phyloP scores from a whole-genome alignment of 1,140 invertebrate species.

The Platyscapa corneri region DNA sequence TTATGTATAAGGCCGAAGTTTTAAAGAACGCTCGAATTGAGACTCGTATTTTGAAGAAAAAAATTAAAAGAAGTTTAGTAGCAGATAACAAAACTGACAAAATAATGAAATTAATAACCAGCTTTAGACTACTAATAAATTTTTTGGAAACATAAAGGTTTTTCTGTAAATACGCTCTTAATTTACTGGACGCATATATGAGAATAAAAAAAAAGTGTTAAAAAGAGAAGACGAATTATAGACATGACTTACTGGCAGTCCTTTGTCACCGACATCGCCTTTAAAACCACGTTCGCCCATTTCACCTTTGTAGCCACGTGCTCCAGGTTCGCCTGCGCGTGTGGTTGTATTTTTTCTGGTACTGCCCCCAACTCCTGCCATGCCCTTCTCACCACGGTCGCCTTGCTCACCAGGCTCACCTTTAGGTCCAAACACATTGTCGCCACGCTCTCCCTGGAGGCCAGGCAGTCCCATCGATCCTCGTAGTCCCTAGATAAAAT shows the following conservation, averaged over 20 bases:
- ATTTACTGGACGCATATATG: background rate
- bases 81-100: too few species aligned
- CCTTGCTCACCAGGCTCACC: conserved; percentile 74
- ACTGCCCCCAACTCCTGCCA: conserved; percentile 56
- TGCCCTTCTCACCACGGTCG: conserved; percentile 72
- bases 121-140: too few species aligned
- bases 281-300: conserved; percentile 76
- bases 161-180: background rate
- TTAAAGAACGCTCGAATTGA: too few species aligned
- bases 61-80: too few species aligned
- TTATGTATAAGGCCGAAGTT: too few species aligned
- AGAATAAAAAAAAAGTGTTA: background rate
- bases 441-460: conserved; percentile 75
- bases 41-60: too few species aligned
- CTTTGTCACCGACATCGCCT: conserved; percentile 77
- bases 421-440: conserved; percentile 63
- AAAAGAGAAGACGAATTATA: background rate
- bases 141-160: too few species aligned
- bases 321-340: conserved; percentile 74
- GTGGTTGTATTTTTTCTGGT: conserved; percentile 53
- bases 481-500: conserved; percentile 39
- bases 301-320: conserved; percentile 76
- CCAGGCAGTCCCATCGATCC: conserved; percentile 76
- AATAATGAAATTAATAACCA: too few species aligned
- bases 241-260: conserved; percentile 72